Base-by-base conservation (phyloP, 2,797 vertebrate genomes). In the Hypotaenidia okinawae region DNA sequence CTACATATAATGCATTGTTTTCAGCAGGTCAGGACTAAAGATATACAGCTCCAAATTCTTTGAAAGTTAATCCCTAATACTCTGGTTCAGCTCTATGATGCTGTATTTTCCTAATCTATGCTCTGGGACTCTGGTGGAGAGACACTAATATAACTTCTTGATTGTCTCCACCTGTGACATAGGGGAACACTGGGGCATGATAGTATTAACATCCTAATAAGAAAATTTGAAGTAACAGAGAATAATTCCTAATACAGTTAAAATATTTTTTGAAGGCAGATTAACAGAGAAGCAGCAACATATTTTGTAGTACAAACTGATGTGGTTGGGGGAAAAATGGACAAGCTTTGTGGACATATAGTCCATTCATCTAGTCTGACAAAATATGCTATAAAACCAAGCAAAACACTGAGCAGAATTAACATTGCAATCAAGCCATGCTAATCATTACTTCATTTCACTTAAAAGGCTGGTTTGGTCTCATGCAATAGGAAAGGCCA, bases 271-370 rank as follows among this genome's bases (percentile, higher is more conserved):
- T 37, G 66, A 62, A 78, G 54, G 37, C 14, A 79, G 22, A 15
- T 39, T 75, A 63, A 75, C 18, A 49, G 4, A 16, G 14, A 74
- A 78, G 70, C 70, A 77, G 21, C 4, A 73, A 51, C 9, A 5
- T 18, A 19, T 39, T 84, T 39, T 39, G 6, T 24, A 35, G 16
- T n/a, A 27, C 23, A 84, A 64, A 67, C 6, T 32, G 25, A 80
- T 52, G 8, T 64, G 23, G 10, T 41, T 47, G 19, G 8, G 21
- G 45, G 45, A 69, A 66, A 68, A 89, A 69, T 1, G 2, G 19
- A 32, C 5, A 37, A 13, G 10, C 22, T 64, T 55, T n/a, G 30
- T 57, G 13, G 64, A 84, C 0, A 0, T 27, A 35, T 2, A 35
- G 15, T 27, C 9, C n/a, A 33, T 33, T 74, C 37, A 59, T 13